A percentile compares a stretch with the other conserved stretches of the same genome.
Conservation (phyloP, 2,113 vertebrate species). For the Chloroceryle aenea region DNA sequence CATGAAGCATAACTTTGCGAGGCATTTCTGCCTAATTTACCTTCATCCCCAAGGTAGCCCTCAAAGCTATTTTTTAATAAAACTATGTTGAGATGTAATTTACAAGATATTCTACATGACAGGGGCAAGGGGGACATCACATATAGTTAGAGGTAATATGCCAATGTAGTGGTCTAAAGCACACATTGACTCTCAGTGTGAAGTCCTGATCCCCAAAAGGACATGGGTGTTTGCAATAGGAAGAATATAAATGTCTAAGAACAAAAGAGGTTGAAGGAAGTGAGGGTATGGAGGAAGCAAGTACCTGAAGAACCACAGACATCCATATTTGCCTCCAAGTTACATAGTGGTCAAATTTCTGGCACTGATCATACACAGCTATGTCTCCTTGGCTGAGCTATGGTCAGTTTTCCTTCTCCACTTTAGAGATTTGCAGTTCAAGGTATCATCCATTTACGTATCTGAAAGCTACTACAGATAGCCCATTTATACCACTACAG, state of each 20-base stretch:
- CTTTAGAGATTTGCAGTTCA: neutral
- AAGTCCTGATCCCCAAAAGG: neutral
- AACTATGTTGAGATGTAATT: neutral
- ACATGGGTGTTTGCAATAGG: neutral
- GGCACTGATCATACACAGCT: neutral
- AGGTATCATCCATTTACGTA: neutral
- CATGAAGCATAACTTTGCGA: neutral
- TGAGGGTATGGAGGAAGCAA: fast-evolving
- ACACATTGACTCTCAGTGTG: fast-evolving
- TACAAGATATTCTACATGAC: neutral
- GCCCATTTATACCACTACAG: too few species aligned
- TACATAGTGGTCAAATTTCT: neutral
- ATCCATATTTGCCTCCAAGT: neutral
- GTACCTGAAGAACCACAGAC: neutral
- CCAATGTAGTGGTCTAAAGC: neutral
- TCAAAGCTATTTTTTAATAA: neutral
- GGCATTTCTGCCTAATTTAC: neutral
- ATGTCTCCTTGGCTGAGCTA: neutral
- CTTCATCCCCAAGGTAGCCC: neutral
- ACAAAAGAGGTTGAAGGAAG: neutral
- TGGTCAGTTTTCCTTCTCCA: neutral
- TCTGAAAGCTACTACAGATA: neutral
- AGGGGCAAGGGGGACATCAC: neutral
- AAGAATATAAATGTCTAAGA: neutral
- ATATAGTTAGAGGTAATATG: neutral